A percentile compares a stretch with the other conserved stretches of the same genome.
These are phyloP conservation scores for Aptenodytes patagonicus DNA, from an alignment of 2,113 vertebrate genomes.

Conservation along the genomic window DNA sequence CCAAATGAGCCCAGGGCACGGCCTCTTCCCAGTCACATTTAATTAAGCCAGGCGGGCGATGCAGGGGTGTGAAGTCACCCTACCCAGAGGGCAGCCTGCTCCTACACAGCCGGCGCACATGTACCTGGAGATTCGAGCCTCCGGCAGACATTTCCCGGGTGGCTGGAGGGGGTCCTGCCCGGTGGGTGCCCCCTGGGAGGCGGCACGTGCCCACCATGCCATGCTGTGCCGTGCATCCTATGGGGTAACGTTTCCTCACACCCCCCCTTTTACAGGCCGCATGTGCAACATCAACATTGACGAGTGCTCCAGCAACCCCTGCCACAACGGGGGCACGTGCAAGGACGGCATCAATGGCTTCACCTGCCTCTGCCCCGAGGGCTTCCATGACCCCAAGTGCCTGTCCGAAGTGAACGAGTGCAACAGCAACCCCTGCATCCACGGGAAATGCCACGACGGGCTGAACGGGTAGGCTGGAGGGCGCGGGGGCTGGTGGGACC, in stretches of 20 bases:
- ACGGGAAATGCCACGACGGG: conserved; percentile 86
- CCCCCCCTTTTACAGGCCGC: conserved; percentile 67
- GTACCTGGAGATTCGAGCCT: background rate
- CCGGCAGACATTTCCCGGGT: accelerated
- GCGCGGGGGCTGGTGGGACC: background rate
- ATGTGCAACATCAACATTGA: conserved; percentile 94
- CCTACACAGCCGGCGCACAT: background rate
- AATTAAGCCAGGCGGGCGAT: conserved; percentile 27
- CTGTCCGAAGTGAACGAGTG: conserved; percentile 93
- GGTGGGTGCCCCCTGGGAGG: accelerated
- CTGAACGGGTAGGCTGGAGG: conserved; percentile 83
- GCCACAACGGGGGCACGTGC: conserved; percentile 92
- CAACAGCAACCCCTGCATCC: conserved; percentile 91
- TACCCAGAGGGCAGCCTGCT: background rate
- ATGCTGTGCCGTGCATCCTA: accelerated
- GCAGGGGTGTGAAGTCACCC: conserved; percentile 66
- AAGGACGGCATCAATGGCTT: conserved; percentile 86
- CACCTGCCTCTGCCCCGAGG: conserved; percentile 89
- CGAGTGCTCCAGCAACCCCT: conserved; percentile 85
- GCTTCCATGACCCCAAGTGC: conserved; percentile 89
- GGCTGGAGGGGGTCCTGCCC: background rate
- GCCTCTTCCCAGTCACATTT: conserved; percentile 50
- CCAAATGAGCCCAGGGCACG: background rate
- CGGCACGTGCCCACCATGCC: accelerated
- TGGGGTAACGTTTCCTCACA: background rate